Evolutionary conservation across 1,140 invertebrate species (phyloP).

Genomic region (Drosophila tani): DNA sequence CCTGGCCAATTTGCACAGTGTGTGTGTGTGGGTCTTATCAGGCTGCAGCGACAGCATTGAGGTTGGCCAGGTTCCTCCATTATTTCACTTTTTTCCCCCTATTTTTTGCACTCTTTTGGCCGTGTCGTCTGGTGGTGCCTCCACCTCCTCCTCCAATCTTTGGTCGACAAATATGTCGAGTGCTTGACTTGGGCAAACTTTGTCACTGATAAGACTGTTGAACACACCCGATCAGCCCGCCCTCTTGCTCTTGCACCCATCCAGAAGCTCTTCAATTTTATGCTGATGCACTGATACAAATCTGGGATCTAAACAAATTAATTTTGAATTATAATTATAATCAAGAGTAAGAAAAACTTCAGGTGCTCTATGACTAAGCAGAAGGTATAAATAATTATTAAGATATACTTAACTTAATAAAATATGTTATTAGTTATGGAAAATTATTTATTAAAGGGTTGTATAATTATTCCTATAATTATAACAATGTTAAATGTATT

Average conservation of each 20-base stretch:
- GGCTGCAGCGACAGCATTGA: constrained; percentile 40
- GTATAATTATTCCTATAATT: not conserved
- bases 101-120: constrained; percentile 46
- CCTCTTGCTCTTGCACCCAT: constrained; percentile 29
- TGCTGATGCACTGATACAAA: constrained; percentile 39
- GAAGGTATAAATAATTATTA: not conserved
- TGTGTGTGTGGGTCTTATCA: constrained; percentile 39
- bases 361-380: not conserved
- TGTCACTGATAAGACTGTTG: constrained; percentile 69
- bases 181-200: constrained; percentile 72
- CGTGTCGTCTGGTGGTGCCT: constrained; percentile 3
- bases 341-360: no score
- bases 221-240: constrained; percentile 19
- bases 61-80: constrained; percentile 57
- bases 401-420: no score
- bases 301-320: not conserved
- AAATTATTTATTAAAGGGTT: constrained; percentile 1
- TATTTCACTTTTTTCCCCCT: constrained; percentile 19
- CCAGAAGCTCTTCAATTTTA: constrained; percentile 39
- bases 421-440: no score
- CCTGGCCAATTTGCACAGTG: constrained; percentile 47
- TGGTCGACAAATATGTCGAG: constrained; percentile 52
- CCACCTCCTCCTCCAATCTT: constrained; percentile 41
- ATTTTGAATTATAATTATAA: no score
- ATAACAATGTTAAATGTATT: not conserved